Evolutionary conservation across 2,888 invertebrate species (phyloP).

Genomic region (Aporophyla nigra): DNA sequence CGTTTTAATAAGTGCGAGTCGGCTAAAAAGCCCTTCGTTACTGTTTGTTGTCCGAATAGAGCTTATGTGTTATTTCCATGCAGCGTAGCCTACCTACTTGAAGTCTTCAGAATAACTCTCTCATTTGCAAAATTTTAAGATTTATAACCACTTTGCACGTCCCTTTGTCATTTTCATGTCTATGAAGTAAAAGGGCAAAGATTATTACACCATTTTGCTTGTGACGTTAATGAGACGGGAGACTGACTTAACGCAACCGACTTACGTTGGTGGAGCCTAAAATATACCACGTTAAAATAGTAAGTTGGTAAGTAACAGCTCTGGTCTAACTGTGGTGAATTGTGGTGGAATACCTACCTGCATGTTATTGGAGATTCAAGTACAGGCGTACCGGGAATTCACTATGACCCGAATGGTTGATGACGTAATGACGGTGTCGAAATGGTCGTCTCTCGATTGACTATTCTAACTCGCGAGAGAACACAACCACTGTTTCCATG

Average conservation of each 20-base stretch:
- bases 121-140: constrained; percentile 25
- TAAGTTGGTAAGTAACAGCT: neutral
- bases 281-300: neutral
- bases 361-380: constrained; percentile 28
- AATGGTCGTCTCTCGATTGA: constrained; percentile 42
- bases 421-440: constrained; percentile 36
- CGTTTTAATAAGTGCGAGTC: too few species aligned
- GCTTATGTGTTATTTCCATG: neutral
- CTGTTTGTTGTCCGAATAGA: neutral
- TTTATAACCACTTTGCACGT: constrained; percentile 5
- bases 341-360: neutral
- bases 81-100: neutral
- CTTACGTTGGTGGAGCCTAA: neutral
- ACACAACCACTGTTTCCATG: neutral
- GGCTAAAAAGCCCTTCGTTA: too few species aligned
- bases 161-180: constrained; percentile 16
- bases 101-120: neutral
- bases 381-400: constrained; percentile 24
- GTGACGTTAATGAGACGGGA: constrained; percentile 15
- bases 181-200: neutral
- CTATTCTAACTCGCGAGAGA: constrained; percentile 4
- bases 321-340: neutral
- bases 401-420: constrained; percentile 39
- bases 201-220: constrained; percentile 2
- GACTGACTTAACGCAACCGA: neutral